Evolutionary conservation across 2,113 vertebrate species (phyloP).

Genomic region (Cygnus buccinator): DNA sequence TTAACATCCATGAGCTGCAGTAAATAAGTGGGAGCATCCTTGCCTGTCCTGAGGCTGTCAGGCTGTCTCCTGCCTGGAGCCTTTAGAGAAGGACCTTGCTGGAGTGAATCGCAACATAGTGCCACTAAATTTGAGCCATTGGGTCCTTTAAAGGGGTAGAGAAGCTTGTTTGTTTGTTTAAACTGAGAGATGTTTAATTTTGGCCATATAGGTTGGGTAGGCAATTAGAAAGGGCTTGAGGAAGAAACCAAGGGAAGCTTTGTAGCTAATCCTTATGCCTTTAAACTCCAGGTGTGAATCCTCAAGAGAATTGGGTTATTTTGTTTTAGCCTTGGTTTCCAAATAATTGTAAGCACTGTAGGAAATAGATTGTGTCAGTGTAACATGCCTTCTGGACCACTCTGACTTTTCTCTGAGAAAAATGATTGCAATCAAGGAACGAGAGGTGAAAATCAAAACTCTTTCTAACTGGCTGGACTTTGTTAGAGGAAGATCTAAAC

Average conservation of each 20-base stretch:
- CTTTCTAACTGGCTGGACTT: not conserved
- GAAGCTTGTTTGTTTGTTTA: not conserved
- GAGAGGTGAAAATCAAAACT: not conserved
- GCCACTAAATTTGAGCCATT: not conserved
- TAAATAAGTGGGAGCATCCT: not conserved
- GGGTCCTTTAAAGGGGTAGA: not conserved
- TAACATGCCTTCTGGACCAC: not conserved
- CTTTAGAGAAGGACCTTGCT: not conserved
- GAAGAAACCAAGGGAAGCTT: not conserved
- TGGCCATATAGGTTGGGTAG: not conserved
- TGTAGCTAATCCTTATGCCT: not conserved
- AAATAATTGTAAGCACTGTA: not conserved
- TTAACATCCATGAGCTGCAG: not conserved
- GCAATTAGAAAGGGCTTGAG: not conserved
- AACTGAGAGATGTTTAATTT: fast-evolving
- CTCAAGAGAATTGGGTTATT: not conserved
- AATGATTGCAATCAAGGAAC: not conserved
- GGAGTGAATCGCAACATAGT: not conserved
- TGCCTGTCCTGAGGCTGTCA: not conserved
- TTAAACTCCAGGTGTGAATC: not conserved
- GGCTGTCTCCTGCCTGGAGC: not conserved
- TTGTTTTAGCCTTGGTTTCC: not conserved
- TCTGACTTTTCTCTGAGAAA: not conserved
- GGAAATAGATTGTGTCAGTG: not conserved
- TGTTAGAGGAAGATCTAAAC: not conserved